Base-by-base conservation (phyloP, 2,888 invertebrate genomes). In the Tubulanus polymorphus region DNA sequence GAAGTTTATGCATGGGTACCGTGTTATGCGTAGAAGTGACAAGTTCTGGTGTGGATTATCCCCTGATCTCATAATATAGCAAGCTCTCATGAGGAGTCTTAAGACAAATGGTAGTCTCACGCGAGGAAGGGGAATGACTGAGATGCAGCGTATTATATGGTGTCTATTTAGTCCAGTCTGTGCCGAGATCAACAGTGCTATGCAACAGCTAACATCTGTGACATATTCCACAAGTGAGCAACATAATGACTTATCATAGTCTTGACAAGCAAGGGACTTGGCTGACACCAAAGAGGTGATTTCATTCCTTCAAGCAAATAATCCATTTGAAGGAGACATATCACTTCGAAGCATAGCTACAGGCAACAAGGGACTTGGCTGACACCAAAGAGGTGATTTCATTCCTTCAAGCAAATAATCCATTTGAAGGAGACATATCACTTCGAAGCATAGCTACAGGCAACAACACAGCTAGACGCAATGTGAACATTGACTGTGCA, bases 401-500 rank as follows among this genome's bases (percentile, higher is more conserved):
- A 6, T 56, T 30, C 46, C 49, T 64, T 1, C 10, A 53, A 3
- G 52, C 51, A 3, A 46, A 57, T 29, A 59, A 57, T 41, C 63
- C 62, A 18, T 61, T 59, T 47, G n/a, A 1, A 1, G 8, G n/a
- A 15, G 57, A 62, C 10, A 2, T 12, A 29, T 23, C 27, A 30
- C 56, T 65, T 6, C 29, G 56, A 23, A 65, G 51, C 46, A 60
- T 65, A 25, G 47, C 51, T 8, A 60, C 58, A 28, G 65, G 64
- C 37, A 57, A 61, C 10, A 32, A 41, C n/a, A n/a, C n/a, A n/a
- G 61, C 60, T 15, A 48, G 47, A 5, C 35, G 37, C 1, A 41
- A 41, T 41, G 58, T 65, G 1, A 65, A 66, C 63, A 62, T 55
- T 5, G 59, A 66, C 27, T 37, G 37, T 12, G 64, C 68, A 25